Evolutionary conservation across 2,113 vertebrate genomes (phyloP), one percentile per base, ranked within the genome.

Genomic region (Callipepla squamata): DNA sequence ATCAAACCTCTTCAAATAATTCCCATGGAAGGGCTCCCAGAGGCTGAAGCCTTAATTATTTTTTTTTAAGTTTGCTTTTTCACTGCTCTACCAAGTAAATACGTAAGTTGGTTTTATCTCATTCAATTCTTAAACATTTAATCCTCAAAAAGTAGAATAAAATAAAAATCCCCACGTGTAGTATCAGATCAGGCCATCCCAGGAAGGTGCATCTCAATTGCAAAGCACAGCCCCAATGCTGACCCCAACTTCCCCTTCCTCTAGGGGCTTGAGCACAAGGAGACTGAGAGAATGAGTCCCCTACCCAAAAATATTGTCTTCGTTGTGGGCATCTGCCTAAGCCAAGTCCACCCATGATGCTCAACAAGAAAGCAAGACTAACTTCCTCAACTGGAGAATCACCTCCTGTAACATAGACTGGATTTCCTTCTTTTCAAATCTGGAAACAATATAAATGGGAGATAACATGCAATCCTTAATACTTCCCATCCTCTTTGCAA

Each of bases 401-500:
- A 82, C 80, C 74, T 72, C 74, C 53, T 48, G 22, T 90, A 85
- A 48, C 1, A 3, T 4, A 11, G 57, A 47, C 44, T 90, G 81
- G 84, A 85, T 92, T 93, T 78, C 78, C 85, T 93, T 45, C 85
- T 59, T 75, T 63, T 55, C 62, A 62, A 86, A 76, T 75, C 88
- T 92, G 91, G 92, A 80, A 91, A 72, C 65, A 88, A 73, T 78
- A 85, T 91, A 87, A 92, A 84, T 34, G 68, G 78, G 80, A 94
- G 85, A 96, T 93, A 92, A 90, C 89, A 73, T 62, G 65, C 78
- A 91, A 79, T 87, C 83, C 95, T 95, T 92, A 96, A 97, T 94
- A 85, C 85, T 94, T 94, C 84, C 94, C 94, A 95, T 97, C 89
- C 75, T 96, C 69, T 95, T 95, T 94, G 86, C 87, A 92, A 95